These are phyloP conservation scores for Drosophila repleta DNA, from an alignment of 1,140 invertebrate species.

Conservation along the genomic window DNA sequence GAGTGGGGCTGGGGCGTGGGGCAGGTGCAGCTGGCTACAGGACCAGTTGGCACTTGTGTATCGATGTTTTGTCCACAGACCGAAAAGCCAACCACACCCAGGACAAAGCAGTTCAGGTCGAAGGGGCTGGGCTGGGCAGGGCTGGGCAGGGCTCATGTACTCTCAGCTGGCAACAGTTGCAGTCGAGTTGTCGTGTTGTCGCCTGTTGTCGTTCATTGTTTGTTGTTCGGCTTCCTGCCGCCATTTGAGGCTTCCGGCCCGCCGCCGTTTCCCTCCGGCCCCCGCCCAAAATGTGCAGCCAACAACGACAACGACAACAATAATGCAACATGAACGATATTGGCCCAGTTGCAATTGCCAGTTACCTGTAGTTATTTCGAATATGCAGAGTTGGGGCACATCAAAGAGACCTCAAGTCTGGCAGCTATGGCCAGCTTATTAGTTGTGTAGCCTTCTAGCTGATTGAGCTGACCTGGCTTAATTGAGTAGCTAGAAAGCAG, in stretches of 20 bases:
- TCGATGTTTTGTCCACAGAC: conserved; percentile 38
- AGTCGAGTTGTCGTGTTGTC: conserved; percentile 31
- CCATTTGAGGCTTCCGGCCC: conserved; percentile 69
- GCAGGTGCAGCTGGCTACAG: conserved; percentile 1
- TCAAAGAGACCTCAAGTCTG: too few relatives aligned
- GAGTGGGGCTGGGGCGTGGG: not conserved
- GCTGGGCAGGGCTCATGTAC: not conserved
- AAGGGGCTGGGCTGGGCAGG: not conserved
- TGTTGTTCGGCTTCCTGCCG: conserved; percentile 68
- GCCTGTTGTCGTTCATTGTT: conserved; percentile 65
- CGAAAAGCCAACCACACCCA: conserved; percentile 24
- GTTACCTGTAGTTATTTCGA: conserved; percentile 22
- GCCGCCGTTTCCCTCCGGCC: not conserved
- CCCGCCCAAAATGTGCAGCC: conserved; percentile 14
- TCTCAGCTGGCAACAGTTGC: conserved; percentile 36
- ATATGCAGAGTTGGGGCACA: not conserved
- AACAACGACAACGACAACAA: not conserved
- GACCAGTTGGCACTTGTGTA: conserved; percentile 40
- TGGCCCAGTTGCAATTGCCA: conserved; percentile 40
- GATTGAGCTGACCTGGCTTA: too few relatives aligned
- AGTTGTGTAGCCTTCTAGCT: too few relatives aligned
- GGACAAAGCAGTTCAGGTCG: not conserved
- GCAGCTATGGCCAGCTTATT: too few relatives aligned
- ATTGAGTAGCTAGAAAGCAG: too few relatives aligned
- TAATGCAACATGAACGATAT: conserved; percentile 11